A percentile compares a stretch with the other conserved stretches of the same genome.
Evolutionary conservation across 2,113 vertebrate species (phyloP).

Genomic region (Solea senegalensis): DNA sequence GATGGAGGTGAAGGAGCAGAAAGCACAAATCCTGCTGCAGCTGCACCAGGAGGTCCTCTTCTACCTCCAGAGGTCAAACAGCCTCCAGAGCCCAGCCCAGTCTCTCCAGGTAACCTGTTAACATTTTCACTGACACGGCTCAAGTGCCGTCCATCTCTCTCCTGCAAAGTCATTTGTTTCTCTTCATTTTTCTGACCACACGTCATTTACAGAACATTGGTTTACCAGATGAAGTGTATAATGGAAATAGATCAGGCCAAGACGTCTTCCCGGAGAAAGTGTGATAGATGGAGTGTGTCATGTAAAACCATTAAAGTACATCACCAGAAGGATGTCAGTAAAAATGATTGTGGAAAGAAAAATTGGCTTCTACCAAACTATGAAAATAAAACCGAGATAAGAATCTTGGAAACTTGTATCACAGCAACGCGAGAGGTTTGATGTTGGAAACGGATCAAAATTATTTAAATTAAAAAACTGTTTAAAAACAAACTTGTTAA

Average conservation of each 20-base stretch:
- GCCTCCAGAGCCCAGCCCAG: conserved; percentile 87
- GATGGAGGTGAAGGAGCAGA: conserved; percentile 81
- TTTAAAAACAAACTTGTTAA: no score
- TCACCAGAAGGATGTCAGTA: background rate
- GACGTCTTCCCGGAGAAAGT: background rate
- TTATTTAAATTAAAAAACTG: no score
- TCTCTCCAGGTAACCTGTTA: conserved; percentile 83
- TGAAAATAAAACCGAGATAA: background rate
- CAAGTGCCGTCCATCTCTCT: background rate
- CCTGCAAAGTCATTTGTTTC: background rate
- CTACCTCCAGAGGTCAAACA: conserved; percentile 82
- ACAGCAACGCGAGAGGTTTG: no score
- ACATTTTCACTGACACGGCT: background rate
- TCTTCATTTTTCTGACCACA: background rate
- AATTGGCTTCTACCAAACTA: background rate
- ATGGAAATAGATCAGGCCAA: background rate
- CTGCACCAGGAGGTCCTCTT: conserved; percentile 60
- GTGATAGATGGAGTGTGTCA: background rate
- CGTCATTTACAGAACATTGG: background rate
- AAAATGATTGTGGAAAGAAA: background rate
- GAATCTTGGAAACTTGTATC: background rate
- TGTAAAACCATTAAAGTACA: background rate
- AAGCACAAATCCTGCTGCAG: conserved; percentile 46
- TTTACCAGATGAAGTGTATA: background rate
- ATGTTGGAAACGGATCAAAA: no score